Percentiles rank a stretch among this genome's conserved stretches.
Conservation (phyloP, 1,140 invertebrate genomes). For the Littorina saxatilis region DNA sequence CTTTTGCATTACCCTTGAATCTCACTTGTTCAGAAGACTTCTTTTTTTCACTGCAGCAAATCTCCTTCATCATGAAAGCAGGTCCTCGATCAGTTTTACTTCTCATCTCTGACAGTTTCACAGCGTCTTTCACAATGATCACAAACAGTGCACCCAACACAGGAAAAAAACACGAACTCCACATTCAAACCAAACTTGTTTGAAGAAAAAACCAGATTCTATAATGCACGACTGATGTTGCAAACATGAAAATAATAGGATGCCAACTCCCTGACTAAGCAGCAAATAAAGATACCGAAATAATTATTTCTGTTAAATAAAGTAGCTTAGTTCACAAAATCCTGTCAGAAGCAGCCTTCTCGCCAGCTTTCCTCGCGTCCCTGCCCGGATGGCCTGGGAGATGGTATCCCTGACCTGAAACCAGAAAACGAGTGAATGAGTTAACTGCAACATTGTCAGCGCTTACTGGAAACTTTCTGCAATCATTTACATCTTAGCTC, state of each 20-base stretch:
- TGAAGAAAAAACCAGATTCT: slow-evolving; percentile 6
- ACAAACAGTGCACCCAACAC: background rate
- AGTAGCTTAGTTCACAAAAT: background rate
- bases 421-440: background rate
- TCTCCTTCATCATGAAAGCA: no score
- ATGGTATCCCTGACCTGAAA: slow-evolving; percentile 43
- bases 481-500: no score
- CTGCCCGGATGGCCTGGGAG: slow-evolving; percentile 36
- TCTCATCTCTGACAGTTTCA: no score
- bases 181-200: no score
- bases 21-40: no score
- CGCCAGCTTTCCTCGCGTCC: slow-evolving; percentile 47
- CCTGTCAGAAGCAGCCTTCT: slow-evolving; percentile 46
- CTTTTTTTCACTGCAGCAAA: no score
- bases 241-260: background rate
- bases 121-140: no score
- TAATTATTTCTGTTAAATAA: background rate
- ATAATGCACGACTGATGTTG: background rate
- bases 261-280: slow-evolving; percentile 9
- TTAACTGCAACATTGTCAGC: no score
- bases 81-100: no score
- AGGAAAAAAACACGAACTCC: no score
- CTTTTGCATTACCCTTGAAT: no score
- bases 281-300: background rate
- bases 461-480: no score